A percentile compares a stretch with the other conserved stretches of the same genome.
Evolutionary conservation across 2,888 invertebrate species (phyloP).

Genomic region (Drosophila stalkeri): DNA sequence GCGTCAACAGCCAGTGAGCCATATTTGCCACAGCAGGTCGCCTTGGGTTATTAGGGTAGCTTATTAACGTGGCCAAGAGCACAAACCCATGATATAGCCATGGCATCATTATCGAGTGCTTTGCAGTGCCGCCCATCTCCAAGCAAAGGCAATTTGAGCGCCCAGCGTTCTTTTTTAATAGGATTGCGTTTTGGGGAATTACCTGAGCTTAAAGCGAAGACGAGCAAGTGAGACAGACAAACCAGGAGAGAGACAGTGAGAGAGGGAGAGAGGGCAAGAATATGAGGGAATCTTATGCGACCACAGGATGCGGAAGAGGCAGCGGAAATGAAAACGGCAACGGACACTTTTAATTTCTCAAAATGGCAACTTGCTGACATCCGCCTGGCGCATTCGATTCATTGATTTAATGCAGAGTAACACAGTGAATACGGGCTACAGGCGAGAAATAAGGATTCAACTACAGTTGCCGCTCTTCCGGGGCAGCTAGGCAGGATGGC

Average conservation of each 20-base stretch:
- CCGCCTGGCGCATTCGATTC: constrained; percentile 69
- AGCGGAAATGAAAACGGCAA: constrained; percentile 78
- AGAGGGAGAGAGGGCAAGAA: not conserved
- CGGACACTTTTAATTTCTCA: constrained; percentile 80
- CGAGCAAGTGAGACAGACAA: not conserved
- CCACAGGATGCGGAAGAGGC: constrained; percentile 59
- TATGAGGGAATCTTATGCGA: constrained; percentile 14
- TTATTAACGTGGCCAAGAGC: constrained; percentile 70
- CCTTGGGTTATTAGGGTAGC: constrained; percentile 79
- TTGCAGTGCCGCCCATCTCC: constrained; percentile 55
- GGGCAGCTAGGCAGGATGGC: constrained; percentile 5
- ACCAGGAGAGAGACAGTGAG: not conserved
- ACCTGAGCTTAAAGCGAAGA: constrained; percentile 50
- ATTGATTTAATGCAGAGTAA: constrained; percentile 77
- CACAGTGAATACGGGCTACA: constrained; percentile 32
- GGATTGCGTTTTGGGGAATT: constrained; percentile 79
- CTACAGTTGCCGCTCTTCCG: constrained; percentile 5
- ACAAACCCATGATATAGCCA: constrained; percentile 35
- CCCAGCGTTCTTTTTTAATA: constrained; percentile 68
- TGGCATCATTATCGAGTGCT: constrained; percentile 78
- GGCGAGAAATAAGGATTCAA: not conserved
- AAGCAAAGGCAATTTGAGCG: constrained; percentile 67
- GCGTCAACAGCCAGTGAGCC: constrained; percentile 18
- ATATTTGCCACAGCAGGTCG: constrained; percentile 63
- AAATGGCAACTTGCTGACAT: constrained; percentile 80